Evolutionary conservation across 2,888 invertebrate genomes (phyloP), one percentile per base, ranked within the genome.

Genomic region (Homarus gammarus): DNA sequence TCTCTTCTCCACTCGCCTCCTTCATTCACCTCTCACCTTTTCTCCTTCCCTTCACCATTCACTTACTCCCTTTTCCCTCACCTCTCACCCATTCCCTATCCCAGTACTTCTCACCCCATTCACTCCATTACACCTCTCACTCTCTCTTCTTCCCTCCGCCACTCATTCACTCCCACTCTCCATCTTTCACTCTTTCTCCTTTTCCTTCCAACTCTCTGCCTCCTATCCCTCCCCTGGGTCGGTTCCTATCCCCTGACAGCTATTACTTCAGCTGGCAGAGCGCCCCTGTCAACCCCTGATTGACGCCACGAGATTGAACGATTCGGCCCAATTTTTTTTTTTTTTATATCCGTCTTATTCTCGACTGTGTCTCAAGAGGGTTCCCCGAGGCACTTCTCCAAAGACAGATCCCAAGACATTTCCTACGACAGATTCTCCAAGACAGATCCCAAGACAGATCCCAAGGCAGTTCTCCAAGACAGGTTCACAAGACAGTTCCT

Each of bases 261-360:
- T 64, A 64, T 64, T 64, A 64, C 64, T 64, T 27, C 64, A 64
- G 27, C 64, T 0, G 64, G 64, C 64, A 64, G 64, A 64, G 64
- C 64, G n/a, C 64, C 22, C 6, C 64, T 64, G 64, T 27, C 64
- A 64, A 27, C 18, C 64, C 27, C 6, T 64, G 64, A 64, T 27
- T 64, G 64, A 64, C 64, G 2, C 64, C 27, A 64, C 64, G 27
- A 64, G 64, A 64, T 64, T 64, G 64, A 64, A 64, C 5, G 64
- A 64, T 64, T 64, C 27, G 64, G 64, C 5, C 27, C 64, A 3
- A 44, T 18, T 64, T 64, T 5, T 3, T 64, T n/a, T 64, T 27
- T 44, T 44, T 44, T 5, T 12, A 5, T 12, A 8, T 12, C 27
- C 5, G 27, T 5, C 64, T 27, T 6, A 8, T 64, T 8, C 27